Evolutionary conservation across 2,888 invertebrate species (phyloP).

Genomic region (Cylindroiulus punctatus): DNA sequence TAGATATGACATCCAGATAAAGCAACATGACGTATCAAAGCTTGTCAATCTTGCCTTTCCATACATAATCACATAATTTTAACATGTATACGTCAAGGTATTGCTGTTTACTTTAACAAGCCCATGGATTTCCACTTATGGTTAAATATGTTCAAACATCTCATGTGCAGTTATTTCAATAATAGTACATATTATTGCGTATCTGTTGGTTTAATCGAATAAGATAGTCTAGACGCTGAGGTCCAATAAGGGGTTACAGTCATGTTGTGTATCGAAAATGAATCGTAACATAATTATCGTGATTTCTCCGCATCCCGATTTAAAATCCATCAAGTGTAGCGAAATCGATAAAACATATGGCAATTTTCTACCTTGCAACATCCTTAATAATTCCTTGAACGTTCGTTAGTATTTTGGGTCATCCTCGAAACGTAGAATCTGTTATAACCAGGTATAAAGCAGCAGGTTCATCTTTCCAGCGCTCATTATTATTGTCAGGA

Average conservation of each 20-base stretch:
- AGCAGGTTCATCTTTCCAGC: conserved; percentile 11
- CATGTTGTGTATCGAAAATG: neutral
- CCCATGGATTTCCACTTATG: too few relatives aligned
- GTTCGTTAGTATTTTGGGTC: neutral
- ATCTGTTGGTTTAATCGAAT: neutral
- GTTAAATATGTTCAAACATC: too few relatives aligned
- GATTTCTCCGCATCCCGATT: neutral
- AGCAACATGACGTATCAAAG: too few relatives aligned
- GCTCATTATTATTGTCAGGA: conserved; percentile 48
- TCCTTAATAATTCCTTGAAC: neutral
- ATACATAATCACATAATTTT: too few relatives aligned
- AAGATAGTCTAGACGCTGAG: neutral
- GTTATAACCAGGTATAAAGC: neutral
- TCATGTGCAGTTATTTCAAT: too few relatives aligned
- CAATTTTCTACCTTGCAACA: neutral
- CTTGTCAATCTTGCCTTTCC: too few relatives aligned
- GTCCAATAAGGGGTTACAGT: neutral
- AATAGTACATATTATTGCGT: too few relatives aligned
- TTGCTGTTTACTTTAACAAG: too few relatives aligned
- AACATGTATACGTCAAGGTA: too few relatives aligned
- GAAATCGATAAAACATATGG: neutral
- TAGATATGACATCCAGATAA: too few relatives aligned
- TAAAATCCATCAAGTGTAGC: neutral
- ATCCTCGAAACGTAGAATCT: neutral
- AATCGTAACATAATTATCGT: neutral